A percentile compares a stretch with the other conserved stretches of the same genome.
Evolutionary conservation across 1,140 invertebrate species (phyloP).

Genomic region (Caerostris extrusa): DNA sequence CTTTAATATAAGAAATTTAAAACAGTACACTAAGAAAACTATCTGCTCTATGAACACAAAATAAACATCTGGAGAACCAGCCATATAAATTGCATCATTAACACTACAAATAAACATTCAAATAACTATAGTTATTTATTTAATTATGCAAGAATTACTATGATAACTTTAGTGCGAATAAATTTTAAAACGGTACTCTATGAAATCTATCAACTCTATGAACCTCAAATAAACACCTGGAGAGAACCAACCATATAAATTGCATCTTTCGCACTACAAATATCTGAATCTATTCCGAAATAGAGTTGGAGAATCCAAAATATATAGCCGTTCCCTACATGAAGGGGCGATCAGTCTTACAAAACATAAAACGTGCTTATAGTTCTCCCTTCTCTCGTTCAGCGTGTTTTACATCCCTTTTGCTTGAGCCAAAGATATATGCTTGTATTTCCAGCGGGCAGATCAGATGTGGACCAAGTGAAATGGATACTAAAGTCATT

Average conservation of each 20-base stretch:
- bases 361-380: conserved; percentile 36
- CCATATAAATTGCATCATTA: not conserved
- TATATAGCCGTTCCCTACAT: not conserved
- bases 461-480: conserved; percentile 11
- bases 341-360: conserved; percentile 20
- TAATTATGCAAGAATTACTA: too few relatives aligned
- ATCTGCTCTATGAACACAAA: too few relatives aligned
- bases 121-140: too few relatives aligned
- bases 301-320: not conserved
- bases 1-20: too few relatives aligned
- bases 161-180: too few relatives aligned
- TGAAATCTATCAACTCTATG: too few relatives aligned
- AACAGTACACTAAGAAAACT: too few relatives aligned
- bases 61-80: too few relatives aligned
- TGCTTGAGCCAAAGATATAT: not conserved
- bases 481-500: conserved; percentile 40
- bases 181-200: too few relatives aligned
- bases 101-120: not conserved
- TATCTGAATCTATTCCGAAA: conserved; percentile 9
- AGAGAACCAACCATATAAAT: not conserved
- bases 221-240: too few relatives aligned
- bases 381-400: not conserved
- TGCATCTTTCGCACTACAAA: not conserved
- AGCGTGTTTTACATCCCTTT: conserved; percentile 9
- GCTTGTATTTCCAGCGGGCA: conserved; percentile 2